phyloP scores from a whole-genome alignment of 2,113 vertebrate genomes.

The Passer domesticus region DNA sequence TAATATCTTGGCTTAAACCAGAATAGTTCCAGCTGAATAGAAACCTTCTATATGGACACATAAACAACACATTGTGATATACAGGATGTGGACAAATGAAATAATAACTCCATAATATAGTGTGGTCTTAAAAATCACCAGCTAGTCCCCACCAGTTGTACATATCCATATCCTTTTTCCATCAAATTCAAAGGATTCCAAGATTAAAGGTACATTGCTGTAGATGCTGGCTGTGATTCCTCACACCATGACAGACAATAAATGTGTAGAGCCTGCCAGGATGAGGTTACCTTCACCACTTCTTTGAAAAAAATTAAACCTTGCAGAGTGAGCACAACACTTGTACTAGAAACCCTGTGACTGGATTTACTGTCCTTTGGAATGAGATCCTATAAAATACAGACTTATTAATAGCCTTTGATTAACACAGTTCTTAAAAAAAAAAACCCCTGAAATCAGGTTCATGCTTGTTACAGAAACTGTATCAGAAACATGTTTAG shows the following conservation, averaged over 20 bases:
- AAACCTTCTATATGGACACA: neutral
- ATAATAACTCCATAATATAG: neutral
- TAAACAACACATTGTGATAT: rapidly evolving
- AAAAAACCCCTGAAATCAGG: neutral
- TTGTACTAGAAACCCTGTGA: neutral
- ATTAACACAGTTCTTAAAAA: neutral
- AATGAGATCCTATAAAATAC: neutral
- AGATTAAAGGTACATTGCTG: rapidly evolving
- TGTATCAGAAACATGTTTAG: neutral
- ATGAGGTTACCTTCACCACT: neutral
- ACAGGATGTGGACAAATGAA: neutral
- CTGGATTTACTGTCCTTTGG: neutral
- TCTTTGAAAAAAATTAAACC: neutral
- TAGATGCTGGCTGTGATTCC: neutral
- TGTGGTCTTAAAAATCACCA: neutral
- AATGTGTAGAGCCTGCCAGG: neutral
- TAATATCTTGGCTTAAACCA: neutral
- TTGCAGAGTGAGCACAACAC: neutral
- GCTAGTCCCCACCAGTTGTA: neutral
- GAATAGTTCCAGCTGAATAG: neutral
- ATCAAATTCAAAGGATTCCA: neutral
- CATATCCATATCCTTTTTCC: neutral
- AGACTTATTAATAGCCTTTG: neutral
- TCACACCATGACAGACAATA: neutral
- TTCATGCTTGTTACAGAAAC: neutral